These are phyloP conservation scores for Drosophila bunnanda DNA, from an alignment of 2,888 invertebrate species.

Conservation along the genomic window DNA sequence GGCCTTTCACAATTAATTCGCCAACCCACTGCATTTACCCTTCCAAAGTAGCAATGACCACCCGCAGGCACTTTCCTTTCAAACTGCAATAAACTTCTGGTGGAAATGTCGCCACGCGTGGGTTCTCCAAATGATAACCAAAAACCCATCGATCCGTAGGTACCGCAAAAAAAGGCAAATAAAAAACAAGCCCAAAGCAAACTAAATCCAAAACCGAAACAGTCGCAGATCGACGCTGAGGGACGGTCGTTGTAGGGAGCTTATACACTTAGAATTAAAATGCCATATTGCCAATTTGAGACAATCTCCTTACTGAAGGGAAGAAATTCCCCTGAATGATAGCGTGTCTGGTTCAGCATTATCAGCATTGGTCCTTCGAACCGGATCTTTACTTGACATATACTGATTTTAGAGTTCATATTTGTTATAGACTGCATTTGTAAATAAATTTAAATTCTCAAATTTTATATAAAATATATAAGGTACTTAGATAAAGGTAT, in stretches of 20 bases:
- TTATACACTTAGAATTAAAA: constrained; percentile 2
- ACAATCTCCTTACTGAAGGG: too few species aligned
- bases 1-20: constrained; percentile 5
- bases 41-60: constrained; percentile 49
- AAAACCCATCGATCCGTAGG: constrained; percentile 70
- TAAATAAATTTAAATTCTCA: background rate
- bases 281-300: too few species aligned
- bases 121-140: constrained; percentile 76
- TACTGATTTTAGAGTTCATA: background rate
- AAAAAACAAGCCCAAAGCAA: constrained; percentile 15
- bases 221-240: constrained; percentile 33
- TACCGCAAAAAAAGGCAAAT: constrained; percentile 11
- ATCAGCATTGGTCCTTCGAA: background rate
- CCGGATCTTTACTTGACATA: background rate
- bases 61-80: constrained; percentile 65
- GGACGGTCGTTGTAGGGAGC: background rate
- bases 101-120: constrained; percentile 73
- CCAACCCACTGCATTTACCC: constrained; percentile 36
- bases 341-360: background rate
- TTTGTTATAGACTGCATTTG: background rate
- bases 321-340: background rate
- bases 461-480: too few species aligned
- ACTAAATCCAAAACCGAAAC: constrained; percentile 41
- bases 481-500: background rate
- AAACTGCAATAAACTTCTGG: constrained; percentile 31